A percentile compares a stretch with the other conserved stretches of the same genome.
Conservation (phyloP, 2,797 vertebrate genomes). For the Sebastes wilsoni region DNA sequence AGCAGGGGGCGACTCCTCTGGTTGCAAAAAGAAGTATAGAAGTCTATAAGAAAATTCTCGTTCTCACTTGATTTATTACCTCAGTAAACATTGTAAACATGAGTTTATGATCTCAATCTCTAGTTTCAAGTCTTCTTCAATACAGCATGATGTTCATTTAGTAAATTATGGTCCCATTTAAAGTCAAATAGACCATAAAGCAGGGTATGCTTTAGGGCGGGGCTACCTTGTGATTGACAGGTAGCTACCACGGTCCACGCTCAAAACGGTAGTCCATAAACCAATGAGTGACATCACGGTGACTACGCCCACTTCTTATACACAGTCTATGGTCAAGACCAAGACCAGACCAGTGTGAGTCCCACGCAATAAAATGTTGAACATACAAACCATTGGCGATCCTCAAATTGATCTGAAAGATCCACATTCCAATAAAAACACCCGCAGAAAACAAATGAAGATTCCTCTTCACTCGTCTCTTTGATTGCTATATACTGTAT, state of each 20-base stretch:
- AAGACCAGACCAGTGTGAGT: neutral
- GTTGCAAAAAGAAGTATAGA: no score
- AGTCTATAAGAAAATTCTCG: neutral
- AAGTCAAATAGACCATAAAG: no score
- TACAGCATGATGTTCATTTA: neutral
- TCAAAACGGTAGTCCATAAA: no score
- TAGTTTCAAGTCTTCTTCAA: neutral
- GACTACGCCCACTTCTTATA: neutral
- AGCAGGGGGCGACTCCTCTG: no score
- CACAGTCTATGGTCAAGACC: neutral
- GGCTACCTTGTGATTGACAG: no score
- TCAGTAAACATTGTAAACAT: neutral
- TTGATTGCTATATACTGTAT: neutral
- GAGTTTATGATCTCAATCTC: neutral
- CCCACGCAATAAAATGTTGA: neutral
- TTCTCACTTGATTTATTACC: neutral
- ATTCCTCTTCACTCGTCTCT: neutral
- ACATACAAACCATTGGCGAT: rapidly evolving
- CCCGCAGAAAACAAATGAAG: neutral
- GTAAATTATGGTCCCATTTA: no score
- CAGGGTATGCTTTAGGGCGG: no score
- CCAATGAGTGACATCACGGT: neutral
- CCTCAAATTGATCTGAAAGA: neutral
- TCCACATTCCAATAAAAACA: neutral
- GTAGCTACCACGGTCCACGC: no score